These are phyloP conservation scores for Aphis gossypii DNA, from an alignment of 1,140 invertebrate genomes.

Conservation along the genomic window DNA sequence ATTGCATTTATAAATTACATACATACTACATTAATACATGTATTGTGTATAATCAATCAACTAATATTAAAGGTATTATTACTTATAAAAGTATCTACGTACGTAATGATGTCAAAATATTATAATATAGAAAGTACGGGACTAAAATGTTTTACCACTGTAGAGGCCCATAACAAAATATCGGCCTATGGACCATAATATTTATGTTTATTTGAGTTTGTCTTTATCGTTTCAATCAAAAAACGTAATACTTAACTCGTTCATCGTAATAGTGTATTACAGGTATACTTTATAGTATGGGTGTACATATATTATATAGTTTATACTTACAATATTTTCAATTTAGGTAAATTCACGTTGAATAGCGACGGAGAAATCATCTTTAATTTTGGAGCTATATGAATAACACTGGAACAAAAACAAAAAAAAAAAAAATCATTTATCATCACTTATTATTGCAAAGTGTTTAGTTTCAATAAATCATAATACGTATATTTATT, in stretches of 20 bases:
- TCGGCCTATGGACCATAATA: neutral
- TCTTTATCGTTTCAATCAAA: no score
- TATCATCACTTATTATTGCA: neutral
- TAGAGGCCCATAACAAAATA: neutral
- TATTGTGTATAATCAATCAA: neutral
- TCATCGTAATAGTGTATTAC: neutral
- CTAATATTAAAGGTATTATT: neutral
- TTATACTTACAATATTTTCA: conserved; percentile 39
- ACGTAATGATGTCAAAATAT: no score
- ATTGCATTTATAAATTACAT: neutral
- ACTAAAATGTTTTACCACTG: neutral
- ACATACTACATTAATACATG: no score
- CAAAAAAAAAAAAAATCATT: neutral
- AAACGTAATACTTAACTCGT: neutral
- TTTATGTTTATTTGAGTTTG: neutral
- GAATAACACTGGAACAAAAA: conserved; percentile 41
- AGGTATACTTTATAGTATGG: neutral
- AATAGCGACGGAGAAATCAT: conserved; percentile 1
- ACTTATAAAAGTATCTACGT: no score
- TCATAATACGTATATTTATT: neutral
- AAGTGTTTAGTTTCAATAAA: neutral
- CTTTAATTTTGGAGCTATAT: neutral
- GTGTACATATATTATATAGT: neutral
- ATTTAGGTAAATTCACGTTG: neutral
- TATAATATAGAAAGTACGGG: neutral